Evolutionary conservation across 1,140 invertebrate genomes (phyloP), one percentile per base, ranked within the genome.

Genomic region (Psix sp.): DNA sequence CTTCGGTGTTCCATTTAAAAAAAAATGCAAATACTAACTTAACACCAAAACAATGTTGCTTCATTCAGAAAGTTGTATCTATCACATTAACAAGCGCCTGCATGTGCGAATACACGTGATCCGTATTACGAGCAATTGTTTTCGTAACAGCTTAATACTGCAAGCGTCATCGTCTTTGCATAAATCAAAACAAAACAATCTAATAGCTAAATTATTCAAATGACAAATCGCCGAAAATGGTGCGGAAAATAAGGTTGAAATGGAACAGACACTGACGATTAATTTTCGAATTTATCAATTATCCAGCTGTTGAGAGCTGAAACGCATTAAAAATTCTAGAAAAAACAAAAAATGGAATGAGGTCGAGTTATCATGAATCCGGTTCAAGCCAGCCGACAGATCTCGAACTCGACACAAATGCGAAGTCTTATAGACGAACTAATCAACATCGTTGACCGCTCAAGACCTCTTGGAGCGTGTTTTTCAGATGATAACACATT

Each of bases 401-500:
- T n/a, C n/a, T n/a, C 74, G 79, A 79, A 80, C 72, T 67, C 68
- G 54, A 48, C 66, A 77, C 74, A 51, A 43, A 59, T 43, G 52
- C 36, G 10, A 35, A 26, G 16, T 52, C 51, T 52, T 43, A 59
- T 38, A 36, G 15, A 40, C 36, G 39, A 74, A 54, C 81, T 82
- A 83, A 85, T 84, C 79, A 46, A 36, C 54, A 68, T 66, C 18
- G 16, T 62, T 81, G 81, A 81, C 79, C 78, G 75, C 52, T 43
- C 65, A 76, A 49, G 76, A 74, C 77, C 72, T 70, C 16, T 31
- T 13, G 56, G 71, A 49, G 52, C 38, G 45, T 82, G 73, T 82
- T 83, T 84, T 85, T 80, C 78, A 79, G 36, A 63, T 43, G 77
- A 81, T 82, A 85, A 83, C 82, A 59, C 62, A 59, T 57, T 51